Base-by-base conservation (phyloP, 2,888 invertebrate species). In the Geophilus truncorum region DNA sequence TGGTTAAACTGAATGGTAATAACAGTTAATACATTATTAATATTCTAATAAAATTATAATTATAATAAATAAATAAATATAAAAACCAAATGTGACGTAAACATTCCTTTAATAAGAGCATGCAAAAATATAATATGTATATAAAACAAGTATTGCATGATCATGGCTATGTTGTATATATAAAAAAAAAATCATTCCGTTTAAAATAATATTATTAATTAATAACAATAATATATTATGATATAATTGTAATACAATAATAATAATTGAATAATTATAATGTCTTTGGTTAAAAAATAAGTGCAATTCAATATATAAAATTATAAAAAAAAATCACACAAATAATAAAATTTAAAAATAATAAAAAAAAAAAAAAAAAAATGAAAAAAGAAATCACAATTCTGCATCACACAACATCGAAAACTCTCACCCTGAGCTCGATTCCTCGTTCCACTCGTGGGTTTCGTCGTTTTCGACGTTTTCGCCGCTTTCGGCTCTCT, bases 371-470 rank as follows among this genome's bases (percentile, higher is more conserved):
- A 28, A 76, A 76, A 32, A 76, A 76, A 10, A 25, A 30, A 7
- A 34, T 10, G 12, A 57, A 23, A 23, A 57, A 2, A 10, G 12
- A 4, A 62, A 62, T 62, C 25, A 75, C 28, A 25, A 25, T 25
- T 25, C 23, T 6, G 62, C 10, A 15, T 25, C 25, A 25, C 28
- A 25, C 9, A 5, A 23, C 62, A 25, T 36, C n/a, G n/a, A n/a
- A n/a, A n/a, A n/a, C n/a, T n/a, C 77, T 77, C 77, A 77, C 77
- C 77, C 34, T 77, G 30, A 36, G 36, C 30, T 77, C 0, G 36
- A 36, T 32, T 36, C 77, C 30, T 30, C 77, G 45, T 45, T 45
- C 45, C 45, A 45, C 18, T 45, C n/a, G 3, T 45, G 45, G 32
- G n/a, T 32, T 36, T 77, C 77, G 9, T 3, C 25, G 9, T 25